Percentiles rank a stretch among this genome's conserved stretches.
phyloP scores from a whole-genome alignment of 2,113 vertebrate species.

The Ardeotis arabs region DNA sequence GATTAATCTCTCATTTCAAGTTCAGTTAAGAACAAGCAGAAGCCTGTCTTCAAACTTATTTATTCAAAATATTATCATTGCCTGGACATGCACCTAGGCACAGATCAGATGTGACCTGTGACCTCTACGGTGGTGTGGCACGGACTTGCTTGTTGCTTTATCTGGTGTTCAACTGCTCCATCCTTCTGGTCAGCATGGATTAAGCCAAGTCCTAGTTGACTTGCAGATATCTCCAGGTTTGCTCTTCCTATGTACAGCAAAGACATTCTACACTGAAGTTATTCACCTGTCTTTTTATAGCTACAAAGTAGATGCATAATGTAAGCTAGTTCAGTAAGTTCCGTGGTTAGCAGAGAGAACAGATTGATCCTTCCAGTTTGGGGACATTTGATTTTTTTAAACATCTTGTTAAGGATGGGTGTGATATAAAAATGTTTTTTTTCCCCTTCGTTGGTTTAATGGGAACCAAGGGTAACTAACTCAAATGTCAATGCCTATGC shows the following conservation, averaged over 20 bases:
- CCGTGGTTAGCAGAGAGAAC: not conserved
- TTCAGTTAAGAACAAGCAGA: not conserved
- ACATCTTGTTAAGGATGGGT: not conserved
- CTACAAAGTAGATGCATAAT: not conserved
- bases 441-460: not conserved
- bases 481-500: not conserved
- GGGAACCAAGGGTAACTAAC: not conserved
- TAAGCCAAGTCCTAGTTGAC: not conserved
- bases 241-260: not conserved
- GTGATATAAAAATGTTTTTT: not conserved
- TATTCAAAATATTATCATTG: not conserved
- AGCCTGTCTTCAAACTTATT: not conserved
- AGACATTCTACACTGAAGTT: not conserved
- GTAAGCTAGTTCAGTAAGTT: not conserved
- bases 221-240: not conserved
- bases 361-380: not conserved
- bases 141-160: not conserved
- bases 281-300: not conserved
- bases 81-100: not conserved
- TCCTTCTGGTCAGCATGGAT: not conserved
- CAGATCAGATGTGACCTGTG: not conserved
- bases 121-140: fast-evolving
- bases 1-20: not conserved
- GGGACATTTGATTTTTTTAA: not conserved
- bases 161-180: fast-evolving